Conservation (phyloP, 2,113 vertebrate genomes). For the Corydoras maculifer region DNA sequence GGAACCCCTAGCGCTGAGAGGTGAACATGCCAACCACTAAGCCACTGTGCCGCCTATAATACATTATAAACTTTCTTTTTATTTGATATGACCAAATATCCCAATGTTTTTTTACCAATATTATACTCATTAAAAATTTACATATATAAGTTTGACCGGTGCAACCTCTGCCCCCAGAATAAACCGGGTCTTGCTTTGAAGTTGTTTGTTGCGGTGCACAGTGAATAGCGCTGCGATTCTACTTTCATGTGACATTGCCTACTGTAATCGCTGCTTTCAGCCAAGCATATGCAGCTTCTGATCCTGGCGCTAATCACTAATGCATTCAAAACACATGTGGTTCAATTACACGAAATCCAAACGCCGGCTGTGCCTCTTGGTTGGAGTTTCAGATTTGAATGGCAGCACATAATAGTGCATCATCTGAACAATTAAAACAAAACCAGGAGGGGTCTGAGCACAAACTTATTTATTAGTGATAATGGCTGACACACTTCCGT, state of each 20-base stretch:
- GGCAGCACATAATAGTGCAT: constrained; percentile 72
- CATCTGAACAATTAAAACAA: constrained; percentile 81
- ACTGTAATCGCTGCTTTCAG: constrained; percentile 20
- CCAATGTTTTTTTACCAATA: too few relatives aligned
- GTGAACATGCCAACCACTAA: too few relatives aligned
- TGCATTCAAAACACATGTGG: constrained; percentile 74
- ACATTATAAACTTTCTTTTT: too few relatives aligned
- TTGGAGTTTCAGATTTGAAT: constrained; percentile 73
- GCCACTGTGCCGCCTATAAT: too few relatives aligned
- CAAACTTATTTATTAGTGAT: constrained; percentile 81
- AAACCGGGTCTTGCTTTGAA: not conserved
- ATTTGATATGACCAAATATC: too few relatives aligned
- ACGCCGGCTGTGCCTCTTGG: constrained; percentile 76
- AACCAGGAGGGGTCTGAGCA: constrained; percentile 75
- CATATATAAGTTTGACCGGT: too few relatives aligned
- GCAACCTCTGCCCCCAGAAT: too few relatives aligned
- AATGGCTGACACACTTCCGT: constrained; percentile 70
- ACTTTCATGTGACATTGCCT: constrained; percentile 8
- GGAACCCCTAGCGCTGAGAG: too few relatives aligned
- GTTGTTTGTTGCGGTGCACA: not conserved
- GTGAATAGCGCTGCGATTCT: constrained; percentile 1
- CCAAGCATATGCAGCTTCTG: constrained; percentile 6
- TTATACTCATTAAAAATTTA: too few relatives aligned
- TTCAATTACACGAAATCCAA: constrained; percentile 82
- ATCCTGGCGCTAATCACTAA: constrained; percentile 32